Base-by-base conservation (phyloP, 2,797 vertebrate species). In the Spheniscus humboldti region DNA sequence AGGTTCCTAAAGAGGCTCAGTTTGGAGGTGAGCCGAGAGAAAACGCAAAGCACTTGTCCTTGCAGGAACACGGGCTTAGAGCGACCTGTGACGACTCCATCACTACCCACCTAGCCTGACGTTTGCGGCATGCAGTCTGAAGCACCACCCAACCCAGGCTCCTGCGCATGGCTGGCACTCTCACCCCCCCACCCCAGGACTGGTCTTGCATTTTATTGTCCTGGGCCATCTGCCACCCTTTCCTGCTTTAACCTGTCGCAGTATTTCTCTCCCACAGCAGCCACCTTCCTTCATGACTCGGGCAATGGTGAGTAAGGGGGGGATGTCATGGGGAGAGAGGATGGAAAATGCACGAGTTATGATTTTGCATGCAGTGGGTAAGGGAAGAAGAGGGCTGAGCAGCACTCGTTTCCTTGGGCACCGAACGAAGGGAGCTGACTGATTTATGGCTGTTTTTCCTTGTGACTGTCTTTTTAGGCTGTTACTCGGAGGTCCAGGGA, bases 361-460 rank as follows among this genome's bases (percentile, higher is more conserved):
- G 92, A 78, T 74, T 79, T 93, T 2, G 67, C 90, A 97, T 90
- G 97, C 90, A 95, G 71, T 5, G 57, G 86, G 74, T 78, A 87
- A 85, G 96, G 95, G 92, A 86, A 93, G 95, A 95, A 83, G 92
- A 89, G 14, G 96, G 92, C 85, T 92, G 91, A 95, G 90, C 85
- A 87, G 69, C 89, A 52, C 86, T 96, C 10, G 4, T 74, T 53
- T 83, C 62, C 72, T 72, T 9, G 63, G 87, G 68, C 78, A 84
- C 90, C 2, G 4, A 77, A 86, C 7, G 2, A 47, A 87, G 93
- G 93, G 90, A 93, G 57, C 80, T 96, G 92, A 52, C 93, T 96
- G 91, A 59, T 41, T 95, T 37, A 59, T 88, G 80, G 25, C 60
- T 94, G 83, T 4, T 90, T 69, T 92, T 60, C 76, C 77, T 79